These are phyloP conservation scores for Beris morrisii DNA, from an alignment of 2,888 invertebrate species.

Conservation along the genomic window DNA sequence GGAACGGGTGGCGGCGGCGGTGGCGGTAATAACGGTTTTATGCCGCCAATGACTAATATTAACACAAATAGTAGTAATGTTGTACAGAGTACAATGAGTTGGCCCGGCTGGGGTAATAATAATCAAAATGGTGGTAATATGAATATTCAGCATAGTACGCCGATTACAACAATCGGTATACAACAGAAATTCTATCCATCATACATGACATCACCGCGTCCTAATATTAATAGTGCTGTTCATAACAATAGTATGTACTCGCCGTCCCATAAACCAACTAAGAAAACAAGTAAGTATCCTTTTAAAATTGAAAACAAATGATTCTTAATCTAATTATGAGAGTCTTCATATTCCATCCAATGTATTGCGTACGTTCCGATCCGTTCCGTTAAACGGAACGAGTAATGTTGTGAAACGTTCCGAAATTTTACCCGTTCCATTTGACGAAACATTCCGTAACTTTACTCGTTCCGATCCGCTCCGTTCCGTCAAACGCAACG, in stretches of 20 bases:
- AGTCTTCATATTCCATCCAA: too few relatives aligned
- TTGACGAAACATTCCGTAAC: too few relatives aligned
- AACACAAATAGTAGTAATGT: slow-evolving; percentile 51
- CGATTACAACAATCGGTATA: slow-evolving; percentile 40
- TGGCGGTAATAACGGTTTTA: slow-evolving; percentile 17
- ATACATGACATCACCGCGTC: slow-evolving; percentile 45
- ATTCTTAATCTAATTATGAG: not conserved
- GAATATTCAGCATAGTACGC: slow-evolving; percentile 40
- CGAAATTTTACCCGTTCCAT: too few relatives aligned
- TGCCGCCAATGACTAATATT: slow-evolving; percentile 45
- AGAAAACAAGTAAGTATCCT: slow-evolving; percentile 60
- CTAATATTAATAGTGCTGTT: slow-evolving; percentile 47
- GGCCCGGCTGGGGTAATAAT: slow-evolving; percentile 42
- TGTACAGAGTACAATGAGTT: slow-evolving; percentile 51
- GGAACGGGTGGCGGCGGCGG: slow-evolving; percentile 31
- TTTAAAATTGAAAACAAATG: slow-evolving; percentile 3
- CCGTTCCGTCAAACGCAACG: too few relatives aligned
- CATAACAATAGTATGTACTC: slow-evolving; percentile 49
- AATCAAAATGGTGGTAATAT: slow-evolving; percentile 44
- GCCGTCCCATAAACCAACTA: slow-evolving; percentile 63
- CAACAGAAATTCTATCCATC: slow-evolving; percentile 45
- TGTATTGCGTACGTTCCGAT: too few relatives aligned
- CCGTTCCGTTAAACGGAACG: too few relatives aligned
- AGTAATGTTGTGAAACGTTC: too few relatives aligned
- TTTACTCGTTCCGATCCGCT: too few relatives aligned